Conservation (phyloP, 2,113 vertebrate genomes). For the Erinaceus europaeus region DNA sequence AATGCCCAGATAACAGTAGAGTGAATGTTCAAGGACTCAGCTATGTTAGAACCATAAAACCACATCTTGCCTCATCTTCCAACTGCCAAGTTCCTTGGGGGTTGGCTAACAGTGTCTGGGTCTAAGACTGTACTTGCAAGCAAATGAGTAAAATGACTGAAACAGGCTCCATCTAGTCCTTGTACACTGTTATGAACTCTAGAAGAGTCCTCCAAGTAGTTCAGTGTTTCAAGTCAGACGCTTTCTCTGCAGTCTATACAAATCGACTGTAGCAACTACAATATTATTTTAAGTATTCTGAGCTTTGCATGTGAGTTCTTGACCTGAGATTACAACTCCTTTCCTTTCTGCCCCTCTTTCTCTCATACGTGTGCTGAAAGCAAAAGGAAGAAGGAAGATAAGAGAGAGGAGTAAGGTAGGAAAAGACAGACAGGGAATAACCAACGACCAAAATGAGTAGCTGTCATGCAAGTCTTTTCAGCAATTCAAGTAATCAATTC, state of each 20-base stretch:
- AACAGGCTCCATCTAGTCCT: not conserved
- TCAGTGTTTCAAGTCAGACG: not conserved
- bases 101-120: not conserved
- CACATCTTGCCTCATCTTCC: not conserved
- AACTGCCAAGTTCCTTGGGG: not conserved
- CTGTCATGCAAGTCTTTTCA: not conserved
- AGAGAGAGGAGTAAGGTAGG: not conserved
- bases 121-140: constrained; percentile 4
- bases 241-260: not conserved
- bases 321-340: not conserved
- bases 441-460: not conserved
- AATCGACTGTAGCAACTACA: not conserved
- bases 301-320: not conserved
- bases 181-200: not conserved
- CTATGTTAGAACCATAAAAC: not conserved
- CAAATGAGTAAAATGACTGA: not conserved
- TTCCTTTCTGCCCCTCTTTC: rapidly evolving
- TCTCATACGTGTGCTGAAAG: not conserved
- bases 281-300: no score
- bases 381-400: not conserved
- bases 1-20: not conserved
- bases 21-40: not conserved
- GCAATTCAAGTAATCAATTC: constrained; percentile 13
- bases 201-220: not conserved
- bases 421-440: not conserved